Evolutionary conservation across 2,113 vertebrate species (phyloP).

Genomic region (Catharus fuscescens): DNA sequence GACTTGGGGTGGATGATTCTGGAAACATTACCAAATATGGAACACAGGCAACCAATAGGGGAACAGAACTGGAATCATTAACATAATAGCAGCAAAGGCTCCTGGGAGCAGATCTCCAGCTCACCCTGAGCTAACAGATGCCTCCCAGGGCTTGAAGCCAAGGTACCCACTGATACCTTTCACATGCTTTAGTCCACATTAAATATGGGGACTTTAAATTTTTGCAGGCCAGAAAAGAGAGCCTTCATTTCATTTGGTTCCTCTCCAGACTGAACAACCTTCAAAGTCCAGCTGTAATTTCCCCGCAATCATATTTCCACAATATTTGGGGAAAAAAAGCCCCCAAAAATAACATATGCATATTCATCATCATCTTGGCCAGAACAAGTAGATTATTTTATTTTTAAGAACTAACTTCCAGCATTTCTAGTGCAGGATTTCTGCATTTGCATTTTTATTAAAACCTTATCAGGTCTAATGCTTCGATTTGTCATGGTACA

Average conservation of each 20-base stretch:
- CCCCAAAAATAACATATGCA: not conserved
- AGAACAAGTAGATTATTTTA: not conserved
- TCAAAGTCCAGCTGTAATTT: not conserved
- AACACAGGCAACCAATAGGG: too few species aligned
- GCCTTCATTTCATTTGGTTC: not conserved
- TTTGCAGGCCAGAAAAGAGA: not conserved
- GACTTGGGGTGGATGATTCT: too few species aligned
- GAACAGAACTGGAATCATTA: too few species aligned
- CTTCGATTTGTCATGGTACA: conserved; percentile 59
- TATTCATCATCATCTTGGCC: not conserved
- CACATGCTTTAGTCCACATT: not conserved
- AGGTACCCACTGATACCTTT: not conserved
- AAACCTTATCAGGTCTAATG: conserved; percentile 64
- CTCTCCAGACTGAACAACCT: not conserved
- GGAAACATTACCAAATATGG: too few species aligned
- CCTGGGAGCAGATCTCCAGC: too few species aligned
- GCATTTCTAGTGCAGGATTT: not conserved
- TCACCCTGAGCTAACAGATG: too few species aligned
- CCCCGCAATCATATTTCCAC: not conserved
- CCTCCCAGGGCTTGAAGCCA: too few species aligned
- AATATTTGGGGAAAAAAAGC: not conserved
- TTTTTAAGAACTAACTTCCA: not conserved
- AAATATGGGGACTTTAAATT: not conserved
- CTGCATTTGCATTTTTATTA: conserved; percentile 74
- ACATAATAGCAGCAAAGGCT: too few species aligned